These are phyloP conservation scores for Chaenodraco wilsoni DNA, from an alignment of 2,797 vertebrate genomes.

Conservation along the genomic window DNA sequence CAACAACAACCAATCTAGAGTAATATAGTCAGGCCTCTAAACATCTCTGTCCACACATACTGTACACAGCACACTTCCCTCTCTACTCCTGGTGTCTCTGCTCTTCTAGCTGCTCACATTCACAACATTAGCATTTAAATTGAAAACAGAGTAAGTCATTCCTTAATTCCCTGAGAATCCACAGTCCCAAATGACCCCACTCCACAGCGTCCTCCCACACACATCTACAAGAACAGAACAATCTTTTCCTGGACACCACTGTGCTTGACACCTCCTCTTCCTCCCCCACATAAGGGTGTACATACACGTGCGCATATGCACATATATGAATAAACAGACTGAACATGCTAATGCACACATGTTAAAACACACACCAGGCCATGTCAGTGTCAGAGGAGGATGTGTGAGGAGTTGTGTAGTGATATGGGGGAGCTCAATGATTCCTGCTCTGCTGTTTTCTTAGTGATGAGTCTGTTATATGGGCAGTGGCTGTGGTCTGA, in stretches of 20 bases:
- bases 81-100: conserved; percentile 42
- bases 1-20: conserved; percentile 47
- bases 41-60: conserved; percentile 32
- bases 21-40: conserved; percentile 38
- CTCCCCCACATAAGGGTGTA: conserved; percentile 60
- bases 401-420: conserved; percentile 45
- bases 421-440: conserved; percentile 43
- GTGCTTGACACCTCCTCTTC: conserved; percentile 65
- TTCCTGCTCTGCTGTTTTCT: conserved; percentile 48
- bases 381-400: conserved; percentile 29
- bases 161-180: conserved; percentile 79
- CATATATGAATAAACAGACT: conserved; percentile 50
- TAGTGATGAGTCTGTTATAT: conserved; percentile 61
- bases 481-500: conserved; percentile 29
- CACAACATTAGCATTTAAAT: conserved; percentile 83
- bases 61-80: conserved; percentile 11
- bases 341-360: not conserved
- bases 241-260: conserved; percentile 70
- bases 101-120: conserved; percentile 70
- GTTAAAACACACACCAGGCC: conserved; percentile 12
- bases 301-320: conserved; percentile 34
- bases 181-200: conserved; percentile 69
- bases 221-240: conserved; percentile 70
- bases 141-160: conserved; percentile 75
- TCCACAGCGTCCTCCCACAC: conserved; percentile 73